Evolutionary conservation across 2,113 vertebrate species (phyloP), one percentile per base, ranked within the genome.

Genomic region (Neogobius melanostomus): DNA sequence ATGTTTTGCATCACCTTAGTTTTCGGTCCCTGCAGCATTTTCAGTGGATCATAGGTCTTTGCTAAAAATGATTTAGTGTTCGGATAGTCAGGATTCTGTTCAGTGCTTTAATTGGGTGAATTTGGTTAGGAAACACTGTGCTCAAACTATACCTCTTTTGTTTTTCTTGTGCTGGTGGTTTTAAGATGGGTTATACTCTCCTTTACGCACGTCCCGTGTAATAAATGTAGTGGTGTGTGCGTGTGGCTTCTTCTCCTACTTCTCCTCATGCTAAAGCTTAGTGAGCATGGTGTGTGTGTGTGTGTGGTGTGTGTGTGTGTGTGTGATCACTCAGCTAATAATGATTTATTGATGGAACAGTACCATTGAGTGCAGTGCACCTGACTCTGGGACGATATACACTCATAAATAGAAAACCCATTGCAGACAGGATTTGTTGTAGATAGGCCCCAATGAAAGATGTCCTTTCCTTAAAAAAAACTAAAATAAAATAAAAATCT

Each of bases 401-500:
- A 71, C 82, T 82, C 72, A 74, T 64, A 80, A 79, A 68, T 72
- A 44, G 72, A 80, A 85, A 82, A 82, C 77, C 76, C 17, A 75
- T 80, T 69, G 28, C 42, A 8, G 64, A n/a, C 61, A 56, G 28
- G 14, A 65, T 46, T 81, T 82, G 70, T 72, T 64, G 65, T 0
- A 53, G 46, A 79, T 59, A 7, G 66, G 62, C 52, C 43, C 70
- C 76, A 77, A 82, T 83, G 64, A 82, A 81, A 71, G 60, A 82
- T 42, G 68, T 51, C 48, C 0, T 7, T 51, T 77, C 61, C 11
- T 63, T 60, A 77, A 68, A 81, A 47, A 77, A 36, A 36, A 36
- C n/a, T n/a, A n/a, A n/a, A n/a, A n/a, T n/a, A n/a, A n/a, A 84
- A 46, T 59, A 2, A 71, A 78, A 85, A 80, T 52, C 54, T 63